Conservation (phyloP, 2,113 vertebrate genomes). For the Coracopsis vasa region DNA sequence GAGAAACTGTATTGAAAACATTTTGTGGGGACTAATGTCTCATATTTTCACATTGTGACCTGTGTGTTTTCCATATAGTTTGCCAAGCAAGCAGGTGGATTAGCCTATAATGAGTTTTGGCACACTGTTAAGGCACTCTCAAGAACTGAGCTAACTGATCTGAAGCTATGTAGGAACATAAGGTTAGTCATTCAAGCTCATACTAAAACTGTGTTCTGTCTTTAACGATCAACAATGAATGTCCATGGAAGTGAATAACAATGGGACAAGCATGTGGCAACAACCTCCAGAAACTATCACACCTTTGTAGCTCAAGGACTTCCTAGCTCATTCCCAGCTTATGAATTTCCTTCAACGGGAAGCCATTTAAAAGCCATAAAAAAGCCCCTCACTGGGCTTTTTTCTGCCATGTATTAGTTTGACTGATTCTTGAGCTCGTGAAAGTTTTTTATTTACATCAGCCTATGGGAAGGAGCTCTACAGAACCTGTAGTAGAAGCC, state of each 20-base stretch:
- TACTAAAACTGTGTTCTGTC: not conserved
- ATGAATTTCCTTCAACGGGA: not conserved
- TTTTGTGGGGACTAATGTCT: not conserved
- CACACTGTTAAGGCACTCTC: not conserved
- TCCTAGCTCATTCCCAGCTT: not conserved
- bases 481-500: not conserved
- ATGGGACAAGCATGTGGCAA: not conserved
- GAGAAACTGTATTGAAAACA: not conserved
- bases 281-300: not conserved
- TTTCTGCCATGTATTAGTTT: not conserved
- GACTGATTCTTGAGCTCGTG: not conserved
- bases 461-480: not conserved
- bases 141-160: not conserved
- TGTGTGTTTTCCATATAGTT: not conserved
- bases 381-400: not conserved
- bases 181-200: not conserved
- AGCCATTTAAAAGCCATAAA: no score
- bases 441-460: not conserved
- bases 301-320: not conserved
- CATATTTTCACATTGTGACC: not conserved
- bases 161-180: not conserved
- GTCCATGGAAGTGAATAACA: not conserved
- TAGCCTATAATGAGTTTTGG: not conserved
- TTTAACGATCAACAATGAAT: not conserved
- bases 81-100: not conserved